Evolutionary conservation across 2,888 invertebrate species (phyloP).

Genomic region (Lepeophtheirus nordmannii): DNA sequence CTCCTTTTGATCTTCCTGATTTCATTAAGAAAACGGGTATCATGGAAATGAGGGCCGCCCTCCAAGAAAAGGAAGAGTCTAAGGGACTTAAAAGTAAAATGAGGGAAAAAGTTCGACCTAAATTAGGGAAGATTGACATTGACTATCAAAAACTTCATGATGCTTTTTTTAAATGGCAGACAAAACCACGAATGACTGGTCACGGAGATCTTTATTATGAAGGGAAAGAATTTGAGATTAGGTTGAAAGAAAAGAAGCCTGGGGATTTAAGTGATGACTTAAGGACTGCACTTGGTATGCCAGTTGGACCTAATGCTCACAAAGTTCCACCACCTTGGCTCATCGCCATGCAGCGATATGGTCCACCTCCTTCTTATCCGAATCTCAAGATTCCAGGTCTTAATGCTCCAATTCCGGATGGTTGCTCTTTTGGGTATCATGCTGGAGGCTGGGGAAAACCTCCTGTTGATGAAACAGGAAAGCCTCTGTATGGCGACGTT

Average conservation of each 20-base stretch:
- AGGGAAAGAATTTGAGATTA: conserved; percentile 95
- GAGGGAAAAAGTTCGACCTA: conserved; percentile 88
- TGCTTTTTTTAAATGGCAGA: conserved; percentile 99
- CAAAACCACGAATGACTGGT: conserved; percentile 95
- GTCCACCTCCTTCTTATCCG: conserved; percentile 96
- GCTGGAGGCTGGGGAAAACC: conserved; percentile 99
- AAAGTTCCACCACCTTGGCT: conserved; percentile 86
- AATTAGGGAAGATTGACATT: conserved; percentile 97
- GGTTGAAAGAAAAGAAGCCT: conserved; percentile 93
- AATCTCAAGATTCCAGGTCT: conserved; percentile 93
- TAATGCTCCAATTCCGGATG: conserved; percentile 94
- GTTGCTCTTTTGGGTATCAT: conserved; percentile 95
- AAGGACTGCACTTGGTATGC: conserved; percentile 93
- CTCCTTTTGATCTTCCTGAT: conserved; percentile 93
- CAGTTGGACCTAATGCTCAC: conserved; percentile 79
- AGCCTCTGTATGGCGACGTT: conserved; percentile 95
- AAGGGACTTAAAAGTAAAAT: conserved; percentile 81
- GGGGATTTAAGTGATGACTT: conserved; percentile 92
- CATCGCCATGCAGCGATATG: conserved; percentile 93
- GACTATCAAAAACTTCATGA: conserved; percentile 99
- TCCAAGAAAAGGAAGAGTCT: conserved; percentile 91
- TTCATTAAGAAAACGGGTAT: conserved; percentile 99
- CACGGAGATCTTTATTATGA: conserved; percentile 98
- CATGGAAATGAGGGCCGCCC: conserved; percentile 96
- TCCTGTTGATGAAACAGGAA: conserved; percentile 93